Evolutionary conservation across 1,140 invertebrate species (phyloP), one percentile per base, ranked within the genome.

Genomic region (Copidosoma floridanum): DNA sequence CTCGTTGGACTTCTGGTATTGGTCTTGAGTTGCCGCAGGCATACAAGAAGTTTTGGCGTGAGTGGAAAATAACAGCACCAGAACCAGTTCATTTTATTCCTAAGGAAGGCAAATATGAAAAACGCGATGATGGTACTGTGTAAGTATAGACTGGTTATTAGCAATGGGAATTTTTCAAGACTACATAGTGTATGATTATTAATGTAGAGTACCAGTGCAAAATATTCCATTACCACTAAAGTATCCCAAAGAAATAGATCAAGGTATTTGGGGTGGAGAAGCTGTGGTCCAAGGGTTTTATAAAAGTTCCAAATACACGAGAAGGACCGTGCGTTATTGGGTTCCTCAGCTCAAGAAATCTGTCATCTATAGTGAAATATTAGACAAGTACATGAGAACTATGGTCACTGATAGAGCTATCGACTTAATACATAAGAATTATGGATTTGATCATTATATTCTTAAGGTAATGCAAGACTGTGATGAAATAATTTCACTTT

Each of bases 201-300:
- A 51, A 77, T 80, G 18, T 63, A 88, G 86, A 23, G 64, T 75
- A 50, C 85, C 85, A 16, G 79, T 94, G 23, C 87, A 94, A 75
- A 91, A 94, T 82, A 67, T 87, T 56, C 86, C 89, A n/a, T 79
- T 98, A 20, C 89, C 88, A 2, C 66, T 96, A 0, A 82, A 85
- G 56, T 89, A 87, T 73, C 91, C 94, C 2, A 82, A 85, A 52
- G 92, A 98, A 82, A 78, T 88, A 55, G 79, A 98, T 74, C 51
- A 89, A 48, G 95, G 95, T 21, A 82, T 99, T 51, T 99, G 95
- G 95, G 97, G 95, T 64, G 97, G 97, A 7, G 97, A 99, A 82
- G 93, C 87, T n/a, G 83, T 99, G 1, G 81, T 99, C 23, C 88
- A 93, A 82, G 96, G 96, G 32, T 96, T 92, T 70, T 82, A 86